Conservation (phyloP, 2,888 invertebrate genomes). For the Meiosimyza decipiens region DNA sequence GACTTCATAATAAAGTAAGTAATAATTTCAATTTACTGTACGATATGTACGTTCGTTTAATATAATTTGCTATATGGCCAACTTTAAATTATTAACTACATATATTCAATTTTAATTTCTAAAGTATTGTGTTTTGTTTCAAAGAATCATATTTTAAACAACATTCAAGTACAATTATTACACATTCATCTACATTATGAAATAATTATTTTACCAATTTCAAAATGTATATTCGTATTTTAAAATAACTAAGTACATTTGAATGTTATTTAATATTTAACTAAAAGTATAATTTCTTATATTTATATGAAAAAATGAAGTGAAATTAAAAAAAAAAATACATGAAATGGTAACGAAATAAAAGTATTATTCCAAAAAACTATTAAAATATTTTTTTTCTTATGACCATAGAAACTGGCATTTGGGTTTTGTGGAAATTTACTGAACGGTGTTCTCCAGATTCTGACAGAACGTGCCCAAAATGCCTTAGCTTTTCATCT, state of each 20-base stretch:
- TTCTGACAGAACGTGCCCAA: too few species aligned
- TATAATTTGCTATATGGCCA: conserved; percentile 24
- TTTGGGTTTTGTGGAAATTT: too few species aligned
- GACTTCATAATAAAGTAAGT: background rate
- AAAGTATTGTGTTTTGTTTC: conserved; percentile 30
- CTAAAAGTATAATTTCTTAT: conserved; percentile 17
- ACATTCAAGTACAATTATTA: conserved; percentile 6
- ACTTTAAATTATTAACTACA: conserved; percentile 35
- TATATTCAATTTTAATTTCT: conserved; percentile 39
- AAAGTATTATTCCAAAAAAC: conserved; percentile 40
- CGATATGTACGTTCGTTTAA: conserved; percentile 9
- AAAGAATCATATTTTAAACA: conserved; percentile 19
- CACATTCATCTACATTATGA: conserved; percentile 25
- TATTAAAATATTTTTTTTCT: conserved; percentile 28
- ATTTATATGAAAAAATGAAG: conserved; percentile 22
- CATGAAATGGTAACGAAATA: conserved; percentile 24
- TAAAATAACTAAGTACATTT: background rate
- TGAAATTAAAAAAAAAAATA: background rate
- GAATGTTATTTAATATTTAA: conserved; percentile 8
- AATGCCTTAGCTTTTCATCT: too few species aligned
- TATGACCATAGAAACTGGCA: too few species aligned
- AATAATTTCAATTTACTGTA: too few species aligned
- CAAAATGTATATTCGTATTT: conserved; percentile 9
- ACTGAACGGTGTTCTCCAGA: too few species aligned
- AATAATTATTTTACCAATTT: conserved; percentile 14